Base-by-base conservation (phyloP, 2,888 invertebrate genomes). In the Alentia gelatinosa region DNA sequence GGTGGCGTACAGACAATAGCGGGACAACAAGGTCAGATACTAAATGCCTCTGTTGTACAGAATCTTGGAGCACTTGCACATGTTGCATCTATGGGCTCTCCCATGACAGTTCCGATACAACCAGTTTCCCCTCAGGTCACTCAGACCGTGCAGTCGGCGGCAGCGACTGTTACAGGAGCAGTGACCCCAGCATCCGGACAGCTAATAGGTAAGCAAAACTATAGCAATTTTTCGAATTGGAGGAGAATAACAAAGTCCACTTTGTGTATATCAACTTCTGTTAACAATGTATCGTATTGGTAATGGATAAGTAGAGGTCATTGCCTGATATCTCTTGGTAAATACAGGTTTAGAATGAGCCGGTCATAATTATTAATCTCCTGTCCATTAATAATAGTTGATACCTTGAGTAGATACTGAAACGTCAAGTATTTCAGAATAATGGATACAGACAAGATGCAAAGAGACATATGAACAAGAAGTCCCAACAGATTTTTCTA, bases 1-100 rank as follows among this genome's bases (percentile, higher is more conserved):
- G 89, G 42, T n/a, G 75, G 68, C 33, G 37, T 63, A 26, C 91
- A 91, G 90, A 39, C 79, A 5, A 40, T 89, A 4, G 23, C 56
- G 0, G 63, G 89, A 33, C 37, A 26, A 30, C 91, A 91, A 79
- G 63, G 74, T 33, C 92, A 92, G 68, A 39, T 90, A 9, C 26
- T 90, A 30, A 91, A 75, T 35, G 33, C 88, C 68, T 35, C 86
- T 19, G 30, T 89, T 63, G 86, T 90, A 9, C 88, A 89, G 68
- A 68, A 75, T 47, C 47, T 89, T 12, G 90, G 84, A n/a, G 86
- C 86, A 47, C 86, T 86, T 7, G 86, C 86, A 12, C 86, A 86
- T 47, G 63, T 86, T 5, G 90, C 74, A 19, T 74, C 63, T 35
- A 90, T 40, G 50, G 90, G 83, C 12, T 42, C 90, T 12, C 79